These are phyloP conservation scores for Papilio helenus DNA, from an alignment of 1,140 invertebrate genomes.

Conservation along the genomic window DNA sequence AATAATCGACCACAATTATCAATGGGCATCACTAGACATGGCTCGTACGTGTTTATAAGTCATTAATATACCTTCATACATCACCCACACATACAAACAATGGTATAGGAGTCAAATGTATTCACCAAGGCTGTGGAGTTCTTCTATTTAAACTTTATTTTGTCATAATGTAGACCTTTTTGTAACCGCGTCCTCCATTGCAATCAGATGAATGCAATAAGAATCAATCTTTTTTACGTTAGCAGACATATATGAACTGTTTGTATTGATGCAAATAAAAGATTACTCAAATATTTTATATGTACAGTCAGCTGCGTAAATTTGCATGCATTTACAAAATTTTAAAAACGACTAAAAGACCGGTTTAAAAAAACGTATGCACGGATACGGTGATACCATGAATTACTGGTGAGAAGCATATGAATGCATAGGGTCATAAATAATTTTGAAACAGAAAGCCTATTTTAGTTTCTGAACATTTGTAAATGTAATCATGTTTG, in stretches of 20 bases:
- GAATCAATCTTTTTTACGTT: background rate
- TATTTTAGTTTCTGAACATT: too few species aligned
- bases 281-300: background rate
- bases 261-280: background rate
- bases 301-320: too few species aligned
- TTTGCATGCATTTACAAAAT: too few species aligned
- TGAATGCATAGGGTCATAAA: too few species aligned
- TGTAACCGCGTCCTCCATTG: background rate
- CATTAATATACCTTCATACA: background rate
- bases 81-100: slow-evolving; percentile 2
- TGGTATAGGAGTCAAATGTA: background rate
- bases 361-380: too few species aligned
- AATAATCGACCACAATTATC: background rate
- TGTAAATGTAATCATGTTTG: too few species aligned
- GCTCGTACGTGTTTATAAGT: background rate
- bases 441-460: too few species aligned
- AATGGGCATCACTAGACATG: background rate
- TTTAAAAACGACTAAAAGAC: too few species aligned
- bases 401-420: too few species aligned
- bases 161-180: slow-evolving; percentile 9
- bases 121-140: background rate
- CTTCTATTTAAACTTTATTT: slow-evolving; percentile 27
- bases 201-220: slow-evolving; percentile 19
- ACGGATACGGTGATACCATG: too few species aligned
- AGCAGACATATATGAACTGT: background rate